phyloP scores from a whole-genome alignment of 2,113 vertebrate species.

The Andinoacara biseriatus region DNA sequence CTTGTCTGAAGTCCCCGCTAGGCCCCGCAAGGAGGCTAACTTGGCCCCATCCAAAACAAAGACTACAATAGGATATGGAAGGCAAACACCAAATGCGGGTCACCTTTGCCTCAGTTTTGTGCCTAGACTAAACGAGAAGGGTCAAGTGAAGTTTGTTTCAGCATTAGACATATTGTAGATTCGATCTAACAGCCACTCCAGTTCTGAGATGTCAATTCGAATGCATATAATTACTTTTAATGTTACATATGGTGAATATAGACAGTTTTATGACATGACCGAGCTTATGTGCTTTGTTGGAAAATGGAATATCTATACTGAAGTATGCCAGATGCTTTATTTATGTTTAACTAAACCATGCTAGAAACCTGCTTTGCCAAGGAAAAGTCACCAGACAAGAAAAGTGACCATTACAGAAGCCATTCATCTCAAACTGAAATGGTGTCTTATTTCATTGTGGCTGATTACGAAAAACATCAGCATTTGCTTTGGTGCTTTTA shows the following conservation, averaged over 20 bases:
- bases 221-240: slow-evolving; percentile 41
- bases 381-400: slow-evolving; percentile 61
- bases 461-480: slow-evolving; percentile 5
- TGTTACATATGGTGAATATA: slow-evolving; percentile 47
- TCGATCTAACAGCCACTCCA: slow-evolving; percentile 7
- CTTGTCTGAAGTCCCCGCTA: slow-evolving; percentile 53
- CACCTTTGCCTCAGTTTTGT: slow-evolving; percentile 50
- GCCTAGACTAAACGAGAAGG: slow-evolving; percentile 34
- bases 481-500: neutral
- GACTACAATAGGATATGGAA: slow-evolving; percentile 58
- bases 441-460: slow-evolving; percentile 42
- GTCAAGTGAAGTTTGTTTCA: slow-evolving; percentile 26
- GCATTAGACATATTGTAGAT: neutral
- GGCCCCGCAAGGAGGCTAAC: slow-evolving; percentile 31
- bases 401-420: slow-evolving; percentile 52
- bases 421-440: slow-evolving; percentile 2
- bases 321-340: slow-evolving; percentile 50
- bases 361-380: slow-evolving; percentile 30
- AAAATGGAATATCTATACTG: slow-evolving; percentile 29
- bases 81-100: slow-evolving; percentile 48
- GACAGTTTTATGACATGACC: slow-evolving; percentile 39
- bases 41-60: slow-evolving; percentile 65
- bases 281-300: neutral
- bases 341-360: slow-evolving; percentile 46
- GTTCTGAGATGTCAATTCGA: neutral